phyloP scores from a whole-genome alignment of 2,888 invertebrate species.

The Eretmocerus hayati region DNA sequence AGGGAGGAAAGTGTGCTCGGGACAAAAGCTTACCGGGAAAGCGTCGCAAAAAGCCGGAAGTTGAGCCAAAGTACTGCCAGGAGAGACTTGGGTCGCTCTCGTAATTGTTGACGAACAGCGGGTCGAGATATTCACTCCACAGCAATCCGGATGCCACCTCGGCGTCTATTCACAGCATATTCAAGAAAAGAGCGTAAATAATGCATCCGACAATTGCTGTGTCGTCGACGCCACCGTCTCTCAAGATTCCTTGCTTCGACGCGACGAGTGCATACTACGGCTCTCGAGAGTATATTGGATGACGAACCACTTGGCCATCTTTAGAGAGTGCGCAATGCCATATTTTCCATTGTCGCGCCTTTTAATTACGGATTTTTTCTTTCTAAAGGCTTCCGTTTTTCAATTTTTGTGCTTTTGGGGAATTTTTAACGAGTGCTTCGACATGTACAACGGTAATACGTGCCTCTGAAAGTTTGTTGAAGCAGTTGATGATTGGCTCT shows the following conservation, averaged over 20 bases:
- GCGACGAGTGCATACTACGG: too few relatives aligned
- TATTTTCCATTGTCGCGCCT: too few relatives aligned
- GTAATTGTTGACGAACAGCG: constrained; percentile 82
- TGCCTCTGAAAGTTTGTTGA: too few relatives aligned
- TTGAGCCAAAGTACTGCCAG: constrained; percentile 99
- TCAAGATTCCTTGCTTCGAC: constrained; percentile 2
- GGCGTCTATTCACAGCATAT: constrained; percentile 52
- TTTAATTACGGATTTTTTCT: too few relatives aligned
- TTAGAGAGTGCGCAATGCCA: too few relatives aligned
- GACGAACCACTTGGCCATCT: too few relatives aligned
- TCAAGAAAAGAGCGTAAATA: constrained; percentile 4
- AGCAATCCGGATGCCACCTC: constrained; percentile 84
- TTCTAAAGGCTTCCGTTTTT: too few relatives aligned
- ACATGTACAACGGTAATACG: too few relatives aligned
- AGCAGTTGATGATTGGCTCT: too few relatives aligned
- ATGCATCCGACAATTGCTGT: constrained; percentile 5
- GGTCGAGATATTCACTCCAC: constrained; percentile 91
- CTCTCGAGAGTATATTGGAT: too few relatives aligned
- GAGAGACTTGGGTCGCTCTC: constrained; percentile 83
- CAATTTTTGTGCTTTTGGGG: too few relatives aligned
- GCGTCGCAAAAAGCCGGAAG: constrained; percentile 88
- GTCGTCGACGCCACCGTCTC: not conserved
- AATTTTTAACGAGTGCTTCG: too few relatives aligned
- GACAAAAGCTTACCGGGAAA: constrained; percentile 70
- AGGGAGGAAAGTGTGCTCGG: not conserved